A percentile compares a stretch with the other conserved stretches of the same genome.
These are phyloP conservation scores for Myiothlypis coronata DNA, from an alignment of 2,797 vertebrate genomes.

Conservation along the genomic window DNA sequence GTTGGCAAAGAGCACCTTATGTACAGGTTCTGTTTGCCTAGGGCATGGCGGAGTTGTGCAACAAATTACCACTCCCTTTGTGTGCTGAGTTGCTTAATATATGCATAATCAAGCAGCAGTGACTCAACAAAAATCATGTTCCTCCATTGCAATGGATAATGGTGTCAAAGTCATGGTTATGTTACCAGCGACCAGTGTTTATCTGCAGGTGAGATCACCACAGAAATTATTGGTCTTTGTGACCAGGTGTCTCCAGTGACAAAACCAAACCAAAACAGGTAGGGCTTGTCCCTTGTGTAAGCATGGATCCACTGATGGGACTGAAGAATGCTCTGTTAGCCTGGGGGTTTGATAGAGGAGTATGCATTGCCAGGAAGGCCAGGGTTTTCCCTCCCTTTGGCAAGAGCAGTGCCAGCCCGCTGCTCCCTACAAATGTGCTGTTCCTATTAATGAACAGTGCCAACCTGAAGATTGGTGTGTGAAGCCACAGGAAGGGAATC, in stretches of 20 bases:
- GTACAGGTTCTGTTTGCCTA: not conserved
- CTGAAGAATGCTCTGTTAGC: not conserved
- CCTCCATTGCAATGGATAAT: not conserved
- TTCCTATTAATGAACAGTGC: not conserved
- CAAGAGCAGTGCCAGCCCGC: not conserved
- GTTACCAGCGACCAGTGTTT: not conserved
- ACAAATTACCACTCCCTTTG: not conserved
- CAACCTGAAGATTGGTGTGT: not conserved
- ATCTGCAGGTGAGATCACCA: not conserved
- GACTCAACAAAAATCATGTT: not conserved
- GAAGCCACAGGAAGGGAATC: not conserved
- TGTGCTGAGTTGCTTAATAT: not conserved
- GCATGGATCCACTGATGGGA: rapidly evolving
- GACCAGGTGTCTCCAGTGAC: not conserved
- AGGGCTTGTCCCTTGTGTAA: not conserved
- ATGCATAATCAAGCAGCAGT: not conserved
- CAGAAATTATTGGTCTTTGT: not conserved
- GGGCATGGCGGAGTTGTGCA: not conserved
- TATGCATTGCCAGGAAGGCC: rapidly evolving
- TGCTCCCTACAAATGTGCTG: rapidly evolving
- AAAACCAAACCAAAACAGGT: not conserved
- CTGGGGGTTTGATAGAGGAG: not conserved
- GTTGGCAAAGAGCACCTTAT: not conserved
- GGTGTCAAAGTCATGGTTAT: not conserved
- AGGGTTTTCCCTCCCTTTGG: not conserved